Evolutionary conservation across 2,113 vertebrate genomes (phyloP), one percentile per base, ranked within the genome.

Genomic region (Scatophagus argus): DNA sequence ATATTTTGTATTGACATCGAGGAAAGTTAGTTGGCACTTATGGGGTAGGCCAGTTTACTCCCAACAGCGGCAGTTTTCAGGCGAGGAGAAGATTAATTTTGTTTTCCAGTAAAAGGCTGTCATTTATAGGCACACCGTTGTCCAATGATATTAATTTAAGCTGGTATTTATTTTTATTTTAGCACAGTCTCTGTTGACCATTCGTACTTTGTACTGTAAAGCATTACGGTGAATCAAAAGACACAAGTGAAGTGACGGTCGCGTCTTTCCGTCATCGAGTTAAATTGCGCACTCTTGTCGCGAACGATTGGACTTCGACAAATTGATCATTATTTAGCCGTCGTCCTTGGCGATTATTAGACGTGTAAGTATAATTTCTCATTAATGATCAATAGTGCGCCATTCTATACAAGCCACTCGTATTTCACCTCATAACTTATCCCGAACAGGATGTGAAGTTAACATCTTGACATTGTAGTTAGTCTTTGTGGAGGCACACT

Each of bases 401-500:
- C 17, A 2, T 19, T 44, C 0, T 56, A 12, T 17, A 6, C 14
- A 46, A 44, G 2, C 0, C 9, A 27, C 0, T 1, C 4, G 7
- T 12, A 36, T 63, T 61, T 19, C 0, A 49, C 3, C 1, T 29
- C 0, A 3, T 31, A 11, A 39, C 3, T 1, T 0, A 14, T 21
- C 9, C 1, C 2, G 0, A 46, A 19, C 41, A 6, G 6, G 11
- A 23, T 51, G 19, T 31, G 6, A 4, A 0, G 3, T 1, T 10
- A 7, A 1, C 1, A 64, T 88, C 74, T 88, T 60, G 82, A 77
- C 10, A 3, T 16, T 3, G 4, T 7, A n/a, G 0, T 47, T 65
- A 12, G 1, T 83, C 87, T 91, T 81, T 77, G 83, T 49, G 2
- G 55, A 13, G 10, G 1, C 1, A 2, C 25, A 64, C 32, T 77